A percentile compares a stretch with the other conserved stretches of the same genome.
Evolutionary conservation across 2,888 invertebrate genomes (phyloP).

Genomic region (Erebia palarica): DNA sequence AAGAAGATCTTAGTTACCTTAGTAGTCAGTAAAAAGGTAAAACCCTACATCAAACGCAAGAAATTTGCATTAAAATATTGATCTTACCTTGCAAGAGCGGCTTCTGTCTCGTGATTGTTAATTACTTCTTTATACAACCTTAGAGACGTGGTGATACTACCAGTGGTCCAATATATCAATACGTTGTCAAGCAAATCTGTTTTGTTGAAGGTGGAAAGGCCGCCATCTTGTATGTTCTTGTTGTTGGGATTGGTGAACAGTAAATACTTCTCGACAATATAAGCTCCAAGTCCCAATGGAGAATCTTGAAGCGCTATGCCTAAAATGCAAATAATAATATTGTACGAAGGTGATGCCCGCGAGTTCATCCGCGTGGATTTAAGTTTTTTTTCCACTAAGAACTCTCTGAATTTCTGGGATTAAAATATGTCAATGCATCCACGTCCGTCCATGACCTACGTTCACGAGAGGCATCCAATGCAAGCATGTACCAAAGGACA

Average conservation of each 20-base stretch:
- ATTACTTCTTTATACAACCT: constrained; percentile 85
- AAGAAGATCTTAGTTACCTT: no score
- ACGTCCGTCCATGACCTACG: no score
- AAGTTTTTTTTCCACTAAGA: background rate
- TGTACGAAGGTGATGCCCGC: no score
- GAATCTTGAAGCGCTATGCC: constrained; percentile 88
- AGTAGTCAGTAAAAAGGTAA: no score
- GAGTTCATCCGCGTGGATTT: no score
- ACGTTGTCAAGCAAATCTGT: constrained; percentile 77
- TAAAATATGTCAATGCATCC: no score
- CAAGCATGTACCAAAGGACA: no score
- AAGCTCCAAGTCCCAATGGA: constrained; percentile 92
- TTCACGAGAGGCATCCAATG: no score
- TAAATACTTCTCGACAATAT: constrained; percentile 93
- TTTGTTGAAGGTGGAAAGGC: constrained; percentile 71
- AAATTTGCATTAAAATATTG: background rate
- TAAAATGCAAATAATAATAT: constrained; percentile 51
- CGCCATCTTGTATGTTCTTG: constrained; percentile 83
- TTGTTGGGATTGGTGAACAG: constrained; percentile 84
- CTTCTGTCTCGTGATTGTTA: constrained; percentile 52
- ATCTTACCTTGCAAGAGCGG: constrained; percentile 60
- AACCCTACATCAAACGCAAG: no score
- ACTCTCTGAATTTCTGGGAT: no score
- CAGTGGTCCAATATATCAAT: constrained; percentile 81
- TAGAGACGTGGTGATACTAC: constrained; percentile 72